Evolutionary conservation across 2,113 vertebrate species (phyloP).

Genomic region (Pelecanoides urinatrix): DNA sequence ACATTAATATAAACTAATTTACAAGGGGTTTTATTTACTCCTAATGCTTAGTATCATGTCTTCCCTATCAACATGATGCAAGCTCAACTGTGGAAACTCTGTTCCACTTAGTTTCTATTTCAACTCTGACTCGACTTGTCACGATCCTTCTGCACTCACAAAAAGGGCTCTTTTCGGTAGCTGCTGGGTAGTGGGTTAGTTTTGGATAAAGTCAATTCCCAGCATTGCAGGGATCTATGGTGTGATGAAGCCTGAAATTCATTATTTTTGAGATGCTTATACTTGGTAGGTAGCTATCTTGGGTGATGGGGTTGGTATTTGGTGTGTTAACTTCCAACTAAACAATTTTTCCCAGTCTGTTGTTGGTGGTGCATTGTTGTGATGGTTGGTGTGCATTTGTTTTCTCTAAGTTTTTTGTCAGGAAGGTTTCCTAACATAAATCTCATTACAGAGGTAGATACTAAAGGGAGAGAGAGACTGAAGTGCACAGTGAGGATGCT

Average conservation of each 20-base stretch:
- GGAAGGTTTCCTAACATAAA: background rate
- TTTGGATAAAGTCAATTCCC: background rate
- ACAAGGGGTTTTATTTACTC: background rate
- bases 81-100: background rate
- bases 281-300: background rate
- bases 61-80: background rate
- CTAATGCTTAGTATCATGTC: background rate
- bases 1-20: background rate
- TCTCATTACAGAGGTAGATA: background rate
- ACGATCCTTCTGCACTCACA: background rate
- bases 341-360: background rate
- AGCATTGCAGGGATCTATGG: background rate
- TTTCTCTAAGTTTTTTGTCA: background rate
- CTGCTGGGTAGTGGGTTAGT: background rate
- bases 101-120: background rate
- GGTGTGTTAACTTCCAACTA: background rate
- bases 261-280: background rate
- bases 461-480: background rate
- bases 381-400: background rate
- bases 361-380: background rate
- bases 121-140: accelerated
- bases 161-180: background rate
- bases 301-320: background rate
- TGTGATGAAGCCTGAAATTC: background rate
- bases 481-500: background rate